A percentile compares a stretch with the other conserved stretches of the same genome.
Evolutionary conservation across 2,113 vertebrate species (phyloP).

Genomic region (Pseudolaguvia tuberculata): DNA sequence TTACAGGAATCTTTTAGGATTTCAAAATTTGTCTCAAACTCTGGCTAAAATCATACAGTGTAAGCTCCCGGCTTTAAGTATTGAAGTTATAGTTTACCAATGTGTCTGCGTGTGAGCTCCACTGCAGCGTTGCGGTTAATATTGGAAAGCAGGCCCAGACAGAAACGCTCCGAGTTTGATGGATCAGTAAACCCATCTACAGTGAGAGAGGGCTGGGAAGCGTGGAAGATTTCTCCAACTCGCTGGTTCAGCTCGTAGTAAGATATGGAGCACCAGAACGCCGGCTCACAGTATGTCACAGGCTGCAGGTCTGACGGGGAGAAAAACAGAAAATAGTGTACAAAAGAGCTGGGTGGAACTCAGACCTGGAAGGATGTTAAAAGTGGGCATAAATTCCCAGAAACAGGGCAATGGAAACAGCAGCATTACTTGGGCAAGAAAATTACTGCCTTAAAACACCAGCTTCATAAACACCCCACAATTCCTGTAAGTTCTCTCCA

Average conservation of each 20-base stretch:
- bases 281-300: conserved; percentile 95
- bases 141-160: conserved; percentile 91
- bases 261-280: conserved; percentile 98
- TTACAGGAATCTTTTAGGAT: too few species aligned
- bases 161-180: conserved; percentile 97
- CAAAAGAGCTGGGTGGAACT: conserved; percentile 31
- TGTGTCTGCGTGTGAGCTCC: conserved; percentile 90
- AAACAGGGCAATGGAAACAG: conserved; percentile 63
- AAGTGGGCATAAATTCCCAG: conserved; percentile 54
- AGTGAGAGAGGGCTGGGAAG: conserved; percentile 94
- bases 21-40: too few species aligned
- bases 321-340: conserved; percentile 18
- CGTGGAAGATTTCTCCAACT: conserved; percentile 97
- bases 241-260: conserved; percentile 99
- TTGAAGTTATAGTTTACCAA: conserved; percentile 68
- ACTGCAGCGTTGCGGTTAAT: conserved; percentile 94
- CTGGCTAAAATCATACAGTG: too few species aligned
- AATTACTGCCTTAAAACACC: conserved; percentile 58
- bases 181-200: conserved; percentile 98
- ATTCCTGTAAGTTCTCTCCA: conserved; percentile 54
- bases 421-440: conserved; percentile 51
- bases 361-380: conserved; percentile 55
- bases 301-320: conserved; percentile 86
- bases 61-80: background rate
- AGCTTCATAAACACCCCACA: conserved; percentile 49